A percentile compares a stretch with the other conserved stretches of the same genome.
Evolutionary conservation across 2,888 invertebrate genomes (phyloP).

Genomic region (Asteroscopus sphinx): DNA sequence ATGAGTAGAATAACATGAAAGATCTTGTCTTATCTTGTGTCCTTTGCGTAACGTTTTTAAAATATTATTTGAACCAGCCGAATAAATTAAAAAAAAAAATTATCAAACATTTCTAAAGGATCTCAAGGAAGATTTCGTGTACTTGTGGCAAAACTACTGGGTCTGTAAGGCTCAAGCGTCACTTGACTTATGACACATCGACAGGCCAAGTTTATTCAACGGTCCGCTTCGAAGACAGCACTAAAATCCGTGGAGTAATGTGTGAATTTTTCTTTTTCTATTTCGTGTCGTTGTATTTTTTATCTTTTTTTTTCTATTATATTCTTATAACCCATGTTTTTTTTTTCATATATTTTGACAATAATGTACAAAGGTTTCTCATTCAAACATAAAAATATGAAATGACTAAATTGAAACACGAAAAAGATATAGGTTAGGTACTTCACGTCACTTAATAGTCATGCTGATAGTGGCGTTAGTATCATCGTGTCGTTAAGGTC

Average conservation of each 20-base stretch:
- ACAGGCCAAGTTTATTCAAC: conserved; percentile 88
- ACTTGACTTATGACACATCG: conserved; percentile 88
- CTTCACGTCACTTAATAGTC: too few relatives aligned
- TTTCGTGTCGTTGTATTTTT: background rate
- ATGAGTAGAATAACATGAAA: too few relatives aligned
- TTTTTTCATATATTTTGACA: too few relatives aligned
- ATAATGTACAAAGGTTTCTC: too few relatives aligned
- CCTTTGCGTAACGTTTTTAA: conserved; percentile 21
- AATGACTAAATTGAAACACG: too few relatives aligned
- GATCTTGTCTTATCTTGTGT: conserved; percentile 9
- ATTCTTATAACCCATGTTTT: too few relatives aligned
- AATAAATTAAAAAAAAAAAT: background rate
- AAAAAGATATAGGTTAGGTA: too few relatives aligned
- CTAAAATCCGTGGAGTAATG: conserved; percentile 71
- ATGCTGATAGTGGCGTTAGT: too few relatives aligned
- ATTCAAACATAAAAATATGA: too few relatives aligned
- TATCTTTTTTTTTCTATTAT: too few relatives aligned
- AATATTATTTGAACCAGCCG: conserved; percentile 5
- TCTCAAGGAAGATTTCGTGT: conserved; percentile 41
- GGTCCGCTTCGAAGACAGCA: conserved; percentile 75
- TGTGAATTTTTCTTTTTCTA: background rate
- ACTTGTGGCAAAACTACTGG: conserved; percentile 67
- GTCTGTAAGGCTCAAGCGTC: conserved; percentile 57
- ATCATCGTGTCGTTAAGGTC: too few relatives aligned
- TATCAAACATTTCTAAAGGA: conserved; percentile 8